Base-by-base conservation (phyloP, 53 echinoderm and acorn worm species). In the Luidia sarsii region DNA sequence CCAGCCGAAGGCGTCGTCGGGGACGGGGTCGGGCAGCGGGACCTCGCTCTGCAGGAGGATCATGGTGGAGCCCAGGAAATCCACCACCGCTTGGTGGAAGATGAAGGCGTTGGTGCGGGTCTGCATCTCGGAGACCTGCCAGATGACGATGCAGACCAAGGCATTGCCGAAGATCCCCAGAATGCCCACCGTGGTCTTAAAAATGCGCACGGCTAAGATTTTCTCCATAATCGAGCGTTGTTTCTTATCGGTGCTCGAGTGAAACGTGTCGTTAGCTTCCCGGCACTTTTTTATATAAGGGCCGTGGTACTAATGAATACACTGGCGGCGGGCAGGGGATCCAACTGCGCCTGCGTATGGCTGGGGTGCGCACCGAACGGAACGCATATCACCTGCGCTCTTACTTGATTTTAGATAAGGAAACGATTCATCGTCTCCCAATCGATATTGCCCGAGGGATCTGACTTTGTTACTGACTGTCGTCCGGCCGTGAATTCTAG, bases 71-170 rank as follows among this genome's bases (percentile, higher is more conserved):
- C 89, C 90, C 48, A 89, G 50, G 45, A 89, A 82, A 65, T 95
- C 95, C 7, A 92, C 79, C 37, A 84, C 87, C 0, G 95, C 95
- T 38, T 95, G 95, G 25, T 92, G 86, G 63, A 89, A 81, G 57
- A 95, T 95, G 39, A 95, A 92, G 29, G 87, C 83, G 37, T 95
- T 95, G 3, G 88, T 85, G 30, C 81, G 83, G 39, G 85, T 91
- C 59, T 89, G 92, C 55, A 87, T 46, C 27, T 80, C 35, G 13
- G 86, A 50, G 8, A 92, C 80, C 21, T 71, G 35, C 15, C 68
- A 55, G 57, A 95, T 85, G 27, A 95, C 87, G 20, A 89, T 45
- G 39, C 92, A 86, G 1, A 95, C 95, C 27, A 95, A 73, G 0
- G 28, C 35, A 71, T 95, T 95, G 56, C 92, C 95, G 2, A 87